Percentiles rank a stretch among this genome's conserved stretches.
These are phyloP conservation scores for Sicus ferrugineus DNA, from an alignment of 2,888 invertebrate species.

Conservation along the genomic window DNA sequence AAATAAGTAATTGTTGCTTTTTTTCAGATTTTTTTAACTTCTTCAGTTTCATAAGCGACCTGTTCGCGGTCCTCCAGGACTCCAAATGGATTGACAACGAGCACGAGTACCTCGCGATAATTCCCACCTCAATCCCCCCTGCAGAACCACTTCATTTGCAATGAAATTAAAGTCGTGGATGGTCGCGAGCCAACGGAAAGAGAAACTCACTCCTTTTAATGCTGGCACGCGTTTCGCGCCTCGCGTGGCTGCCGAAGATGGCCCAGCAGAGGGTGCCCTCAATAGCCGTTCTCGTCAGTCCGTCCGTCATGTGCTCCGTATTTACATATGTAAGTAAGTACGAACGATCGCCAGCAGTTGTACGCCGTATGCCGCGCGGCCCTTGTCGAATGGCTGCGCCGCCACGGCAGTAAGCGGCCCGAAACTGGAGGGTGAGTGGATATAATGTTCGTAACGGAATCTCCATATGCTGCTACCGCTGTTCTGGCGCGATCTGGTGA, in stretches of 20 bases:
- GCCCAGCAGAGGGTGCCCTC: not conserved
- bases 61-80: no score
- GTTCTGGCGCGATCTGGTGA: conserved; percentile 38
- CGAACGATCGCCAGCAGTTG: conserved; percentile 20
- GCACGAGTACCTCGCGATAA: no score
- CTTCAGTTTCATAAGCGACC: no score
- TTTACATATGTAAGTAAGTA: not conserved
- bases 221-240: conserved; percentile 33
- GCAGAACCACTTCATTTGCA: no score
- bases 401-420: not conserved
- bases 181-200: conserved; percentile 19
- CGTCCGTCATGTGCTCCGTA: not conserved
- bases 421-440: conserved; percentile 13
- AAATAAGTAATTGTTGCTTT: no score
- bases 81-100: no score
- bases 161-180: not conserved
- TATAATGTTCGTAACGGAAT: conserved; percentile 53
- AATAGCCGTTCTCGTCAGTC: conserved; percentile 8
- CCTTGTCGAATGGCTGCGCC: not conserved
- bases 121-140: no score
- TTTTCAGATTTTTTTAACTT: no score
- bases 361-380: conserved; percentile 11
- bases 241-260: conserved; percentile 20
- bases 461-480: conserved; percentile 50
- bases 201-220: not conserved